These are phyloP conservation scores for Mirza zaza DNA, from an alignment of 2,113 vertebrate genomes.

Conservation along the genomic window DNA sequence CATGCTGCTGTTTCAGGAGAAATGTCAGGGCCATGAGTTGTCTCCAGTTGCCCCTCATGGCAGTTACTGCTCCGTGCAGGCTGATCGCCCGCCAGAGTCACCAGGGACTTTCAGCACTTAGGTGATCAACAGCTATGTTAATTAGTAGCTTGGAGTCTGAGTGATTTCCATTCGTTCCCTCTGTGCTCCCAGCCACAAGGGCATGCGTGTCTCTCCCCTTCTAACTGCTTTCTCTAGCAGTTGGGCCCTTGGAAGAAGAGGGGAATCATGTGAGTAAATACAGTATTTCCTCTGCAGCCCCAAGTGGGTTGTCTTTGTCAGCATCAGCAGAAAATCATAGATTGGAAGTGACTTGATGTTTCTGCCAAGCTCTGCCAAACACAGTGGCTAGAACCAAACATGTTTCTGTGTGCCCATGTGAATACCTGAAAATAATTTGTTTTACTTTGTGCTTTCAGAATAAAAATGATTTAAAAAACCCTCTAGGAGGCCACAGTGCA, in stretches of 20 bases:
- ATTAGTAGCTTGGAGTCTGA: background rate
- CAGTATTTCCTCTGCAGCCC: background rate
- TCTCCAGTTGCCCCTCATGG: background rate
- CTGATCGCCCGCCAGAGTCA: background rate
- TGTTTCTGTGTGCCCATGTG: background rate
- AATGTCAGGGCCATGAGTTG: background rate
- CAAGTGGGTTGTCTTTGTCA: background rate
- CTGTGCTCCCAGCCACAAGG: background rate
- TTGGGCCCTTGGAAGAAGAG: background rate
- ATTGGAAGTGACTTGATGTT: background rate
- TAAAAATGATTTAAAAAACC: background rate
- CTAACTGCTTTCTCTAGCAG: background rate
- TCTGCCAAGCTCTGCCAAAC: background rate
- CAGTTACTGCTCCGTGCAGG: background rate
- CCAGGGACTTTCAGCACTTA: background rate
- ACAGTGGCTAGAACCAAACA: background rate
- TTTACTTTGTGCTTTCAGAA: background rate
- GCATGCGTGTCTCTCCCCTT: background rate
- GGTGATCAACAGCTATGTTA: background rate
- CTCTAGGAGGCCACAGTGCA: background rate
- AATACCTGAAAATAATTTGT: slow-evolving; percentile 29
- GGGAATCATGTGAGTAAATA: slow-evolving; percentile 26
- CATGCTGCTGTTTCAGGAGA: background rate
- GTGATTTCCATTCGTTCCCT: too few relatives aligned
- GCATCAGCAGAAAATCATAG: slow-evolving; percentile 27